A percentile compares a stretch with the other conserved stretches of the same genome.
Conservation (phyloP, 2,797 vertebrate species). For the Onychomys torridus region DNA sequence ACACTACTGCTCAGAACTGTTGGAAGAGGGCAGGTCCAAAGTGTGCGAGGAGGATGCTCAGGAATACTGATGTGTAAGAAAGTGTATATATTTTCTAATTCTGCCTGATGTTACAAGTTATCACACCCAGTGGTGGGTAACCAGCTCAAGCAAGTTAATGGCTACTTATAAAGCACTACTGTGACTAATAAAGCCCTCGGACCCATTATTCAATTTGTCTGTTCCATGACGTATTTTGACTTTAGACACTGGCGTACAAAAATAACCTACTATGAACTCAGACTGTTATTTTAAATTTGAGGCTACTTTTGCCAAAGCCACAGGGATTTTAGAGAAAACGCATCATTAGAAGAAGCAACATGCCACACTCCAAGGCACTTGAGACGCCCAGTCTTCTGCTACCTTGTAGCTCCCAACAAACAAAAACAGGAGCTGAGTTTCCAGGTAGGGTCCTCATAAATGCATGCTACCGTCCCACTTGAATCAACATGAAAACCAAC, state of each 20-base stretch:
- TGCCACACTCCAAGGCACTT: background rate
- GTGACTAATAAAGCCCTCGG: conserved; percentile 24
- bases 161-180: conserved; percentile 38
- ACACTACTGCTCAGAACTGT: background rate
- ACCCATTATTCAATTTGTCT: conserved; percentile 63
- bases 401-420: conserved; percentile 27
- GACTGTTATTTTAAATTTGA: conserved; percentile 71
- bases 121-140: conserved; percentile 25
- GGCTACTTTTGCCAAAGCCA: conserved; percentile 28
- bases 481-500: conserved; percentile 1
- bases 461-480: background rate
- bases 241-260: conserved; percentile 67
- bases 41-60: background rate
- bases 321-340: conserved; percentile 58
- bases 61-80: background rate
- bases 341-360: conserved; percentile 40
- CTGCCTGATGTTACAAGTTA: background rate
- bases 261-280: conserved; percentile 56
- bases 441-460: background rate
- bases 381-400: background rate
- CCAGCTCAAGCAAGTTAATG: conserved; percentile 21
- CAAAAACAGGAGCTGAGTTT: conserved; percentile 7
- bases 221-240: conserved; percentile 62
- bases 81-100: conserved; percentile 36
- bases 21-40: conserved; percentile 13